Evolutionary conservation across 2,888 invertebrate genomes (phyloP).

Genomic region (Crematogaster levior): DNA sequence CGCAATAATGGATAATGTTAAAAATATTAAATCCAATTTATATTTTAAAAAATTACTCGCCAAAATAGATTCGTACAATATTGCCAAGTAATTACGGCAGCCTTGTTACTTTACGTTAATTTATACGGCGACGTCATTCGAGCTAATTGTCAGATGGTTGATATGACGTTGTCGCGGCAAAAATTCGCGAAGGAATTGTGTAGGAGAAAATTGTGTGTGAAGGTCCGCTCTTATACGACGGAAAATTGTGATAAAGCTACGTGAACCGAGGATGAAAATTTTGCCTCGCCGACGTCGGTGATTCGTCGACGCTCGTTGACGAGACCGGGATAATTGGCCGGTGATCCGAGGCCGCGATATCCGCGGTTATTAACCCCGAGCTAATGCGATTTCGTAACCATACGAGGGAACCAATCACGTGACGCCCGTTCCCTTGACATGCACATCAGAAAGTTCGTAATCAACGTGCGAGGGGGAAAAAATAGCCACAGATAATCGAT

Average conservation of each 20-base stretch:
- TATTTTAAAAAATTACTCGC: not conserved
- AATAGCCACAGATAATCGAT: not conserved
- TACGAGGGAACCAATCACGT: slow-evolving; percentile 66
- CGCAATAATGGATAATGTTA: not conserved
- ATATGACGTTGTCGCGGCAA: not conserved
- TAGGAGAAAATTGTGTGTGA: slow-evolving; percentile 26
- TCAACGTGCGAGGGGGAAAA: slow-evolving; percentile 8
- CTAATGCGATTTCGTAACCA: slow-evolving; percentile 71
- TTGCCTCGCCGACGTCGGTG: slow-evolving; percentile 40
- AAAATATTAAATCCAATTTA: slow-evolving; percentile 6
- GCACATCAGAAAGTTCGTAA: slow-evolving; percentile 45
- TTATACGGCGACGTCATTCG: not conserved
- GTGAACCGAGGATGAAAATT: slow-evolving; percentile 50
- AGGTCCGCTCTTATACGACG: slow-evolving; percentile 23
- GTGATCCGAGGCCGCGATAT: slow-evolving; percentile 75
- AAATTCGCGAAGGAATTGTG: slow-evolving; percentile 18
- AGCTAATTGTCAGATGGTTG: not conserved
- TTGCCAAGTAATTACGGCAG: not conserved
- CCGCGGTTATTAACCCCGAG: slow-evolving; percentile 75
- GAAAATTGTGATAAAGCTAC: slow-evolving; percentile 45
- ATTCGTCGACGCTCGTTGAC: slow-evolving; percentile 63
- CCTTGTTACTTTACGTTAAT: slow-evolving; percentile 13
- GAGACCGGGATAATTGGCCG: slow-evolving; percentile 75
- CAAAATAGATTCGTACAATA: not conserved
- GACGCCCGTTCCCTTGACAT: slow-evolving; percentile 50